phyloP scores from a whole-genome alignment of 2,113 vertebrate species.

The Myocastor coypus region DNA sequence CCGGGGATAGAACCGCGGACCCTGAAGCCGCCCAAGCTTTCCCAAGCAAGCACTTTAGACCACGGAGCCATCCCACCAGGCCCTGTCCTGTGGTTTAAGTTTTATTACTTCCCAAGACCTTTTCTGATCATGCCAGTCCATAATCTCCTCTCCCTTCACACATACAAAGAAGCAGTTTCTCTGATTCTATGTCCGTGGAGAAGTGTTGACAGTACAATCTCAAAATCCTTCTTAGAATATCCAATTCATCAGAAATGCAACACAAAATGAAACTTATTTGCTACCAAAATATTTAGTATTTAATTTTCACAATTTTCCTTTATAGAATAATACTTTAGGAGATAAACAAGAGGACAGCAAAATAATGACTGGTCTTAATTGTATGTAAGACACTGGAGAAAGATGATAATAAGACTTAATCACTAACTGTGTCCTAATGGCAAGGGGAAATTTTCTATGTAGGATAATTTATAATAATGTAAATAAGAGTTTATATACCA shows the following conservation, averaged over 20 bases:
- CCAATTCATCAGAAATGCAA: conserved; percentile 34
- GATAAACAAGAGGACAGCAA: conserved; percentile 31
- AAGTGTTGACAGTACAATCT: not conserved
- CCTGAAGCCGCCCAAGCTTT: no score
- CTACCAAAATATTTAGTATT: conserved; percentile 27
- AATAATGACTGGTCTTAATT: conserved; percentile 17
- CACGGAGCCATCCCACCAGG: no score
- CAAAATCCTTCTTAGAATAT: conserved; percentile 50
- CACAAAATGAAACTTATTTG: conserved; percentile 46
- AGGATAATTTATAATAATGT: conserved; percentile 36
- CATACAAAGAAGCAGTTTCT: conserved; percentile 5
- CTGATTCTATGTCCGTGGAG: not conserved
- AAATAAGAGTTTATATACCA: conserved; percentile 26
- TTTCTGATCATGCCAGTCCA: conserved; percentile 9
- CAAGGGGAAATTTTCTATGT: conserved; percentile 22
- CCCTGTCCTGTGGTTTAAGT: not conserved
- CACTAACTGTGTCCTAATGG: not conserved
- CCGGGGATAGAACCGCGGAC: no score
- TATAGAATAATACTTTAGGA: conserved; percentile 37
- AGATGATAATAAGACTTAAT: conserved; percentile 1
- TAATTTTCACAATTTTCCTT: conserved; percentile 44
- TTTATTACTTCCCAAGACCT: conserved; percentile 19
- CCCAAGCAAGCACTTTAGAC: no score
- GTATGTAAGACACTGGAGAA: not conserved
- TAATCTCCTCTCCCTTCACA: conserved; percentile 17